phyloP scores from a whole-genome alignment of 2,888 invertebrate species.

The Aelia acuminata region DNA sequence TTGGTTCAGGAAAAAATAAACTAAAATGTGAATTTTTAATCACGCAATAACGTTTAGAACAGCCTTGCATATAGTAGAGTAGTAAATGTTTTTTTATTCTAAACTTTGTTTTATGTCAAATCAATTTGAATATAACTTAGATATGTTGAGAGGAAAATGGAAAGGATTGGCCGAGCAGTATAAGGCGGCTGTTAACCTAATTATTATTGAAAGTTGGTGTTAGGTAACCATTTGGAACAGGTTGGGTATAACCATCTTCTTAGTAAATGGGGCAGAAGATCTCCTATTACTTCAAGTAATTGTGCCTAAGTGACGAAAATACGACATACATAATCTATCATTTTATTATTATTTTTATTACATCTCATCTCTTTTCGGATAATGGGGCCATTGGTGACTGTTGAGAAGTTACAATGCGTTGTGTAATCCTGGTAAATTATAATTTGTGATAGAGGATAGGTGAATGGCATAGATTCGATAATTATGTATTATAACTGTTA shows the following conservation, averaged over 20 bases:
- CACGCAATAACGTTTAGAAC: not conserved
- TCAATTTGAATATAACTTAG: not conserved
- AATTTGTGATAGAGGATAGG: no score
- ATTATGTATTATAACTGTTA: no score
- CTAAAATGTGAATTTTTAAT: not conserved
- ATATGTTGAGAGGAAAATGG: not conserved
- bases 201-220: not conserved
- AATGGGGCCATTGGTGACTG: not conserved
- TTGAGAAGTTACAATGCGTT: not conserved
- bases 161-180: not conserved
- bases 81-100: no score
- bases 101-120: not conserved
- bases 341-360: not conserved
- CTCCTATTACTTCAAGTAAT: not conserved
- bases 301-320: not conserved
- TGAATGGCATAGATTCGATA: no score
- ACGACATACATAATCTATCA: not conserved
- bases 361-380: not conserved
- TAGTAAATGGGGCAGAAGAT: not conserved
- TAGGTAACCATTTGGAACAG: not conserved
- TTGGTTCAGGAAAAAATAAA: not conserved
- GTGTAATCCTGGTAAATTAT: no score
- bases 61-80: not conserved
- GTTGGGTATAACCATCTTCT: not conserved
- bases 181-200: not conserved